phyloP scores from a whole-genome alignment of 2,113 vertebrate species.

The Silurus meridionalis region DNA sequence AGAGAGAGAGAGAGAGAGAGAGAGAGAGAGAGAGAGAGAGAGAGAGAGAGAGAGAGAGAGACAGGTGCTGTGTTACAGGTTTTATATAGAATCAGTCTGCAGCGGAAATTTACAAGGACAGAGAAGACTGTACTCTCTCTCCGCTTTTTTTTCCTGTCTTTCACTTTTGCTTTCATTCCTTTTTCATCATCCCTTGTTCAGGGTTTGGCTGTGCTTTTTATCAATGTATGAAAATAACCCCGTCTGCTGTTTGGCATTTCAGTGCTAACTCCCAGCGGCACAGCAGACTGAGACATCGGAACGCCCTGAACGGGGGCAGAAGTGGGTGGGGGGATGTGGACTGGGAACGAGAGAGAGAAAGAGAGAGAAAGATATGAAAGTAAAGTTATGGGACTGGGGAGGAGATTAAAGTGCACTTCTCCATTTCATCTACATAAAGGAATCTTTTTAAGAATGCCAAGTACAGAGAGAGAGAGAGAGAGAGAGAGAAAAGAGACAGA shows the following conservation, averaged over 20 bases:
- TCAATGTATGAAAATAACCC: constrained; percentile 49
- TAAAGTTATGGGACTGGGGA: constrained; percentile 34
- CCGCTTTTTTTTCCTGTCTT: not conserved
- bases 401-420: constrained; percentile 42
- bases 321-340: no score
- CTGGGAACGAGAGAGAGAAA: constrained; percentile 7
- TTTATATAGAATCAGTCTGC: not conserved
- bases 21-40: not conserved
- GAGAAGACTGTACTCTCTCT: not conserved
- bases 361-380: constrained; percentile 40
- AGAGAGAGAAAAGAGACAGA: not conserved
- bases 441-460: constrained; percentile 54
- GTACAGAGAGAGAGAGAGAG: constrained; percentile 23
- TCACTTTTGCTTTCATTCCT: not conserved
- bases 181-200: constrained; percentile 25
- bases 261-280: constrained; percentile 35
- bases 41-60: not conserved
- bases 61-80: not conserved
- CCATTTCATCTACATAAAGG: constrained; percentile 51
- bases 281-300: constrained; percentile 18
- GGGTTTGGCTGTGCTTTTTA: constrained; percentile 40
- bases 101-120: not conserved
- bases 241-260: constrained; percentile 56
- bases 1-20: no score
- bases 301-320: not conserved